Percentiles rank a stretch among this genome's conserved stretches.
Evolutionary conservation across 2,797 vertebrate species (phyloP).

Genomic region (Oophaga sylvatica): DNA sequence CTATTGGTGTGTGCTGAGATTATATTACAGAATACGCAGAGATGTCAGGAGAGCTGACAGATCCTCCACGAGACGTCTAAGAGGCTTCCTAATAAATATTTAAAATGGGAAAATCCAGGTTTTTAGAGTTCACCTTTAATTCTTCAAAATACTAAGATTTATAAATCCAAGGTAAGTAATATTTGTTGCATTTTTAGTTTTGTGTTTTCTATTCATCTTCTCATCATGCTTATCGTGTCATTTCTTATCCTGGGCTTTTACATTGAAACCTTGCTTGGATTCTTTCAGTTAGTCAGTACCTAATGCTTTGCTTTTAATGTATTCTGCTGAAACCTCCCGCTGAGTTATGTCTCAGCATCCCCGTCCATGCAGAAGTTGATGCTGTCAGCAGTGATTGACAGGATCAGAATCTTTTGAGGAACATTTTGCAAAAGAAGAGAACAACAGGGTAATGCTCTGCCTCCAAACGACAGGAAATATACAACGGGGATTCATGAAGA

Average conservation of each 20-base stretch:
- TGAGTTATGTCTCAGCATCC: conserved; percentile 6
- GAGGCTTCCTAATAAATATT: neutral
- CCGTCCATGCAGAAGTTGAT: neutral
- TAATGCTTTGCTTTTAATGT: conserved; percentile 16
- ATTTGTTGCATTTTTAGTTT: neutral
- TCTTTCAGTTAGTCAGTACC: neutral
- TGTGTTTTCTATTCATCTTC: neutral
- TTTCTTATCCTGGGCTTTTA: conserved; percentile 9
- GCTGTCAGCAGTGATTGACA: conserved; percentile 42
- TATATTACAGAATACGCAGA: no score
- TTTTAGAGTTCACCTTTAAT: neutral
- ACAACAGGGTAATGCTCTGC: neutral
- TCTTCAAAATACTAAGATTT: neutral
- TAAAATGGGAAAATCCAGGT: neutral
- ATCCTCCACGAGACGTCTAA: neutral
- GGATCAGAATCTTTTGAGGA: conserved; percentile 41
- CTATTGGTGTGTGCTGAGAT: no score
- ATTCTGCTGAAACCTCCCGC: conserved; percentile 24
- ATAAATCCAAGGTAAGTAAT: neutral
- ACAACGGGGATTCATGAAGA: neutral
- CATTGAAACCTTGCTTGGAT: neutral
- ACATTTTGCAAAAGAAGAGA: conserved; percentile 38
- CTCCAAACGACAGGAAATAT: conserved; percentile 18
- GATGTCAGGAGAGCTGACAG: neutral
- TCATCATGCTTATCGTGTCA: neutral